Base-by-base conservation (phyloP, 2,797 vertebrate species). In the Chaetophractus vellerosus region DNA sequence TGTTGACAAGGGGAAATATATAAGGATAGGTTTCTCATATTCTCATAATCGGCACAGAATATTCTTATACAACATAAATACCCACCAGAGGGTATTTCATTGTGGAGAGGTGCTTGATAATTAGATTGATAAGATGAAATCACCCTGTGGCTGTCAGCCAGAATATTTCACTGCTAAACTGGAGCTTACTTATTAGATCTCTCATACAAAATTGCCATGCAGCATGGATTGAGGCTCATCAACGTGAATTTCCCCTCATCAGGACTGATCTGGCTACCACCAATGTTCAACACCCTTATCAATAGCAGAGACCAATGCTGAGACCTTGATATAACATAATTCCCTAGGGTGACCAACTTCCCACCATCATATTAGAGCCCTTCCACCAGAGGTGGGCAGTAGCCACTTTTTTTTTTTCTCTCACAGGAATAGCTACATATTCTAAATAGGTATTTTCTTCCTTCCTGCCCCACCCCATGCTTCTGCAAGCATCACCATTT, bases 1-100 rank as follows among this genome's bases (percentile, higher is more conserved):
- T 55, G 24, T 15, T 81, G 38, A 61, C 14, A 66, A 72, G 19
- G 31, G 33, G 48, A 89, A 74, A 61, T 33, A 2, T 48, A 38
- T 45, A 26, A 86, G 50, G 74, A 78, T 0, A 59, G 38, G 48
- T n/a, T n/a, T n/a, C n/a, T n/a, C n/a, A n/a, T n/a, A n/a, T 88
- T 92, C 76, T 87, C 14, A 15, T 68, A 87, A 66, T 15, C 23
- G 21, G 24, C 12, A 69, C 59, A 74, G 45, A 80, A 75, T 52
- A 79, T 55, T 90, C 10, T 69, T 89, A 75, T 74, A 74, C 26
- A 14, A 55, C 38, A 48, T 38, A 74, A 94, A 92, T 41, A 11
- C 15, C 57, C 52, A 84, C 50, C 38, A 74, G 82, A 45, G n/a
- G 75, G n/a, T 0, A 15, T 64, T 80, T 84, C 12, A 80, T 15